phyloP scores from a whole-genome alignment of 37 sponge, comb jelly and placozoan genomes.

The Ianthella basta region DNA sequence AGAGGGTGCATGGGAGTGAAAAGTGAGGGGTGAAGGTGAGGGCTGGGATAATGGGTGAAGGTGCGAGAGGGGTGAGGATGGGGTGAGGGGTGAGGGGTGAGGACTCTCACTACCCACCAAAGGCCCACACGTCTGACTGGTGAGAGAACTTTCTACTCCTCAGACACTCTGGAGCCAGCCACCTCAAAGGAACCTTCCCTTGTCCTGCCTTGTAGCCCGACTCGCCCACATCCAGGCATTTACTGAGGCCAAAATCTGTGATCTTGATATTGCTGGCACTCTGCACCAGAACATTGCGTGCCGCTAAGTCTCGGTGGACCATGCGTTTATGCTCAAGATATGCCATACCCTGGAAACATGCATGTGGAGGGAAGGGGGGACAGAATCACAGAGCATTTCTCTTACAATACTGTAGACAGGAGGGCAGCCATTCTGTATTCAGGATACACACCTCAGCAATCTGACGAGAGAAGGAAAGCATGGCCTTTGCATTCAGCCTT shows the following conservation, averaged over 20 bases:
- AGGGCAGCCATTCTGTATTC: too few species aligned
- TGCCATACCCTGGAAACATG: slow-evolving; percentile 74
- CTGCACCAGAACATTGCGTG: slow-evolving; percentile 92
- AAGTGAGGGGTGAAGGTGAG: not conserved
- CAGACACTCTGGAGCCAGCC: slow-evolving; percentile 89
- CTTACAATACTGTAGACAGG: too few species aligned
- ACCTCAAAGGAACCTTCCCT: slow-evolving; percentile 88
- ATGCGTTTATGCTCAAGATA: slow-evolving; percentile 86
- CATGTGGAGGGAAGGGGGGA: not conserved
- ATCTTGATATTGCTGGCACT: slow-evolving; percentile 81
- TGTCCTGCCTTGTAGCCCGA: slow-evolving; percentile 68
- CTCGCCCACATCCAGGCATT: slow-evolving; percentile 81
- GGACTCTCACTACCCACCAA: slow-evolving; percentile 35
- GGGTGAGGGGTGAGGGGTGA: slow-evolving; percentile 6
- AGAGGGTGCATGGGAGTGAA: too few species aligned
- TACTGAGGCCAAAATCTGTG: slow-evolving; percentile 93
- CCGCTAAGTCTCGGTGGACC: slow-evolving; percentile 91
- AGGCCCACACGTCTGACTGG: slow-evolving; percentile 94
- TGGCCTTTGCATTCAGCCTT: slow-evolving; percentile 62
- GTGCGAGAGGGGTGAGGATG: not conserved
- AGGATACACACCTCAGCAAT: slow-evolving; percentile 59
- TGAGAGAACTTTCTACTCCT: slow-evolving; percentile 67
- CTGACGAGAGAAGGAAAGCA: slow-evolving; percentile 75
- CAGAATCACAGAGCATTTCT: too few species aligned
- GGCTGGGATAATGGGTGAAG: too few species aligned